Percentiles rank a stretch among this genome's conserved stretches.
Evolutionary conservation across 2,113 vertebrate species (phyloP).

Genomic region (Sebastes fasciatus): DNA sequence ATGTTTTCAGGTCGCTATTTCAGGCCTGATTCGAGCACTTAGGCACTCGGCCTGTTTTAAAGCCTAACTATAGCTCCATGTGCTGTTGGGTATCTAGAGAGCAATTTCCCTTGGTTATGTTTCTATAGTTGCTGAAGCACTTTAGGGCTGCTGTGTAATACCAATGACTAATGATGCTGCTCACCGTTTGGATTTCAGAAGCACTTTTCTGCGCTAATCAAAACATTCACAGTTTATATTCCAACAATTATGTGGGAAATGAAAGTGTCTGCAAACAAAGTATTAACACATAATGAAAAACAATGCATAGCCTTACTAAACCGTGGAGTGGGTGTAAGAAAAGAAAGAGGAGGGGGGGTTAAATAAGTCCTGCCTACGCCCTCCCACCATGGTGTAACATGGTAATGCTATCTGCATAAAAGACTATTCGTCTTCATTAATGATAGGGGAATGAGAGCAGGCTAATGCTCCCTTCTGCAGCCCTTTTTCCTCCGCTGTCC

Average conservation of each 20-base stretch:
- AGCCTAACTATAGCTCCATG: constrained; percentile 12
- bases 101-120: constrained; percentile 20
- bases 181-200: constrained; percentile 27
- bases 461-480: constrained; percentile 34
- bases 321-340: constrained; percentile 27
- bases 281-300: constrained; percentile 61
- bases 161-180: constrained; percentile 60
- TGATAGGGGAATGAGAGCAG: constrained; percentile 47
- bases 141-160: constrained; percentile 43
- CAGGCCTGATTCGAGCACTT: constrained; percentile 7
- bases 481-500: constrained; percentile 44
- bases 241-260: constrained; percentile 52
- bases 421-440: constrained; percentile 78
- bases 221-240: constrained; percentile 56
- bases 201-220: constrained; percentile 26
- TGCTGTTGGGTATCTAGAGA: constrained; percentile 19
- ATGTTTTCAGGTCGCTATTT: constrained; percentile 8
- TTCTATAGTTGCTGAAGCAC: constrained; percentile 29
- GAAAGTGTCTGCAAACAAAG: constrained; percentile 63
- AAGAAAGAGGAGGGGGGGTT: neutral
- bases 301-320: constrained; percentile 41
- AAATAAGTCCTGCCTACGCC: constrained; percentile 21
- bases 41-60: constrained; percentile 8
- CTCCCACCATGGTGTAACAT: constrained; percentile 41
- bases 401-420: constrained; percentile 60